Conservation (phyloP, 2,113 vertebrate genomes). For the Xenotilapia caudafasciata region DNA sequence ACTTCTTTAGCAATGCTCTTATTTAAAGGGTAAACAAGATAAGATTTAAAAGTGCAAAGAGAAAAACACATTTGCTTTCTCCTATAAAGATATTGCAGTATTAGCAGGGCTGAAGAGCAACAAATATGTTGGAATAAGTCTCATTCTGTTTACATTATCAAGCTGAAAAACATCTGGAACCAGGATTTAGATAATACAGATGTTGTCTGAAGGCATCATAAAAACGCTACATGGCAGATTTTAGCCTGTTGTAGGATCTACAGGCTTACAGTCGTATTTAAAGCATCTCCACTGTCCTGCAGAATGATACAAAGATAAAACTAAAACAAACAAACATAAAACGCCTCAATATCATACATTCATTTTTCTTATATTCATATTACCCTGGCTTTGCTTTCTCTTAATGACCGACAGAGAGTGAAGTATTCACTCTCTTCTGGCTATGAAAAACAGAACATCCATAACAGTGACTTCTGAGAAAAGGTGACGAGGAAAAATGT, state of each 20-base stretch:
- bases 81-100: not conserved
- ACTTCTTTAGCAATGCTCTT: not conserved
- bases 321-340: not conserved
- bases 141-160: not conserved
- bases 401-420: not conserved
- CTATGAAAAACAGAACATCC: not conserved
- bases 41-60: constrained; percentile 3
- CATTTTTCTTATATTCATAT: not conserved
- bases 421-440: not conserved
- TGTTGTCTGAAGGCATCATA: not conserved
- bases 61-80: not conserved
- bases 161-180: not conserved
- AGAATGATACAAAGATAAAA: not conserved
- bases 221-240: not conserved
- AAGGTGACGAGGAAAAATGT: not conserved
- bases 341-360: not conserved
- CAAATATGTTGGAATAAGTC: not conserved
- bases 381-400: not conserved
- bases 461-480: not conserved
- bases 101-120: not conserved
- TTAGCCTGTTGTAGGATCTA: not conserved
- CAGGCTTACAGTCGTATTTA: not conserved
- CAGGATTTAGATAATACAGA: not conserved
- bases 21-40: not conserved
- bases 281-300: not conserved